Conservation (phyloP, 1,140 invertebrate species). For the Atta texana region DNA sequence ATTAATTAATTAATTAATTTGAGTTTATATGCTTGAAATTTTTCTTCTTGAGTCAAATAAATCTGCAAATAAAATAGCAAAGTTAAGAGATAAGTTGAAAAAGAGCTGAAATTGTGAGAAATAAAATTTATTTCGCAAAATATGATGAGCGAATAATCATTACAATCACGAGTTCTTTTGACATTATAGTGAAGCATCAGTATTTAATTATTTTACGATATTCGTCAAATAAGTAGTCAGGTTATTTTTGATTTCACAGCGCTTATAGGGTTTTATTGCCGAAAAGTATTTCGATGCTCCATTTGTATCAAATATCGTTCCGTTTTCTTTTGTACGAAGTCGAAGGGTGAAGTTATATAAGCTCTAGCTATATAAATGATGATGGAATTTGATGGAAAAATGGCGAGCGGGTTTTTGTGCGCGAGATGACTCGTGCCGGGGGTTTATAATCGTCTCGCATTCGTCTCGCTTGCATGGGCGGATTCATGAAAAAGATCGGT, state of each 20-base stretch:
- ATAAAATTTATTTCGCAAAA: neutral
- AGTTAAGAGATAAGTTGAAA: no score
- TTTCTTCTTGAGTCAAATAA: no score
- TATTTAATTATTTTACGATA: neutral
- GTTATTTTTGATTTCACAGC: neutral
- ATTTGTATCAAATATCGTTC: neutral
- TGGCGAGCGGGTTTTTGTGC: neutral
- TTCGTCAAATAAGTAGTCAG: neutral
- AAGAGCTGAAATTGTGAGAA: neutral
- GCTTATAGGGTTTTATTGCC: neutral
- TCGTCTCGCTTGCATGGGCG: constrained; percentile 62
- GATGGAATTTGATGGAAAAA: constrained; percentile 25
- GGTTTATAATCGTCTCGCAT: constrained; percentile 66
- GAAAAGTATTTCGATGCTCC: neutral
- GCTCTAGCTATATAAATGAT: neutral
- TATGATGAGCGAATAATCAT: neutral
- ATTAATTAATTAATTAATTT: no score
- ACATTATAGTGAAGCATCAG: neutral
- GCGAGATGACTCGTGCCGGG: constrained; percentile 64
- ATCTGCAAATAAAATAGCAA: no score
- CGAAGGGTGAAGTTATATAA: neutral
- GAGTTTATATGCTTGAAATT: no score
- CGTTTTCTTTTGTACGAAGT: neutral
- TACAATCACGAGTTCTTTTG: neutral
- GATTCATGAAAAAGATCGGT: constrained; percentile 66